phyloP scores from a whole-genome alignment of 2,113 vertebrate genomes.

The Natator depressus region DNA sequence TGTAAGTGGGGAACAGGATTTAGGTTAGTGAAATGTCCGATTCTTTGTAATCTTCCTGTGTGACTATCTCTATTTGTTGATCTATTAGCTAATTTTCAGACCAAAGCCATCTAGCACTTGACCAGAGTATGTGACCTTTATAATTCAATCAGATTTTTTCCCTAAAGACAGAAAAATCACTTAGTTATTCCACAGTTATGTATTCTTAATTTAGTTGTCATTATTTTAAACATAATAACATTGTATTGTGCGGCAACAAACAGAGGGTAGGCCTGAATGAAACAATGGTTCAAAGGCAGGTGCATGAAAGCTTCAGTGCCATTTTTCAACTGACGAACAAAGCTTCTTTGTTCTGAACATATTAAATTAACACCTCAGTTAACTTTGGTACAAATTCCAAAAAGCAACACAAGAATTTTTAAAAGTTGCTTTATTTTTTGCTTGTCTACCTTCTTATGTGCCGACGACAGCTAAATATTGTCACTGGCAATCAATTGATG shows the following conservation, averaged over 20 bases:
- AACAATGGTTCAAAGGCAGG: conserved; percentile 64
- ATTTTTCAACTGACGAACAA: conserved; percentile 8
- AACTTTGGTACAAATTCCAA: not conserved
- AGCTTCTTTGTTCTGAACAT: not conserved
- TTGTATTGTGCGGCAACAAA: conserved; percentile 48
- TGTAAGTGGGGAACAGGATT: not conserved
- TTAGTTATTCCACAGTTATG: not conserved
- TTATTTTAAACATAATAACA: conserved; percentile 53
- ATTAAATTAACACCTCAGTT: not conserved
- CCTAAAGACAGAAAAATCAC: not conserved
- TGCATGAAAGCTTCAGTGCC: conserved; percentile 33
- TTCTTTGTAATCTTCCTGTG: not conserved
- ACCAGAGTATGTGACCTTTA: not conserved
- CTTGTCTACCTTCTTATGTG: not conserved
- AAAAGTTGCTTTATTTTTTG: not conserved
- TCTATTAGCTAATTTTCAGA: conserved; percentile 17
- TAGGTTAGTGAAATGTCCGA: not conserved
- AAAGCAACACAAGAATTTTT: not conserved
- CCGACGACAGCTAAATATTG: not conserved
- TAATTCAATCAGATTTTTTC: conserved; percentile 15
- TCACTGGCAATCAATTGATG: not conserved
- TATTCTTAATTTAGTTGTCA: conserved; percentile 59
- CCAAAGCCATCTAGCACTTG: not conserved
- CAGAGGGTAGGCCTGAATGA: conserved; percentile 28
- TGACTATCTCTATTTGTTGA: conserved; percentile 27